A percentile compares a stretch with the other conserved stretches of the same genome.
These are phyloP conservation scores for Natrix natrix DNA, from an alignment of 2,797 vertebrate genomes.

Conservation along the genomic window DNA sequence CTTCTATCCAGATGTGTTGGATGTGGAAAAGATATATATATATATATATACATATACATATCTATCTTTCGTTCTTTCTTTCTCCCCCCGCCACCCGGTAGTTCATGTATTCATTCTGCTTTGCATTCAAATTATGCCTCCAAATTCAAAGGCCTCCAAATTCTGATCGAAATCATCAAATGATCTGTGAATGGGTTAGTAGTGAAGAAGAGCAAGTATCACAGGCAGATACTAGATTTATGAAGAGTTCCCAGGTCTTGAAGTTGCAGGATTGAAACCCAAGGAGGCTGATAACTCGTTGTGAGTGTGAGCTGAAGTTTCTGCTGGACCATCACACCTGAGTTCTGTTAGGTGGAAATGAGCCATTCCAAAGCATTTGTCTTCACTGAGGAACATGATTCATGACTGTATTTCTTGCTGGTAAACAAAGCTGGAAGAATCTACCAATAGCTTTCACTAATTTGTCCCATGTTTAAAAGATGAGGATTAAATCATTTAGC, in stretches of 20 bases:
- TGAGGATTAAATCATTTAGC: not conserved
- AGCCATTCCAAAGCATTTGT: not conserved
- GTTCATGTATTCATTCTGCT: not conserved
- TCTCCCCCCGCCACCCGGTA: accelerated
- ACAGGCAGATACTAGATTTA: not conserved
- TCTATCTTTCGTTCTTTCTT: too few relatives aligned
- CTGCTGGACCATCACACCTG: not conserved
- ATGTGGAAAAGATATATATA: too few relatives aligned
- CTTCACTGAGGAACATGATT: not conserved
- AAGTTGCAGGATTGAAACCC: not conserved
- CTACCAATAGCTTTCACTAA: not conserved
- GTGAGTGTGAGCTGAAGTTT: not conserved
- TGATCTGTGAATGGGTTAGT: not conserved
- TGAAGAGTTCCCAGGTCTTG: not conserved
- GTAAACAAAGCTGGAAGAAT: not conserved
- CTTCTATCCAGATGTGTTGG: not conserved
- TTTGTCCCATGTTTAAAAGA: not conserved
- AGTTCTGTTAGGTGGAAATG: not conserved
- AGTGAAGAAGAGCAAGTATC: not conserved
- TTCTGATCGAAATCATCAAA: not conserved
- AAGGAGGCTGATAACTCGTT: not conserved
- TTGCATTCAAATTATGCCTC: not conserved
- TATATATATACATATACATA: too few relatives aligned
- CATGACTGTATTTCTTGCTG: not conserved
- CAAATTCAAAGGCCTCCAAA: not conserved